Base-by-base conservation (phyloP, 2,113 vertebrate species). In the Chloropsis hardwickii region DNA sequence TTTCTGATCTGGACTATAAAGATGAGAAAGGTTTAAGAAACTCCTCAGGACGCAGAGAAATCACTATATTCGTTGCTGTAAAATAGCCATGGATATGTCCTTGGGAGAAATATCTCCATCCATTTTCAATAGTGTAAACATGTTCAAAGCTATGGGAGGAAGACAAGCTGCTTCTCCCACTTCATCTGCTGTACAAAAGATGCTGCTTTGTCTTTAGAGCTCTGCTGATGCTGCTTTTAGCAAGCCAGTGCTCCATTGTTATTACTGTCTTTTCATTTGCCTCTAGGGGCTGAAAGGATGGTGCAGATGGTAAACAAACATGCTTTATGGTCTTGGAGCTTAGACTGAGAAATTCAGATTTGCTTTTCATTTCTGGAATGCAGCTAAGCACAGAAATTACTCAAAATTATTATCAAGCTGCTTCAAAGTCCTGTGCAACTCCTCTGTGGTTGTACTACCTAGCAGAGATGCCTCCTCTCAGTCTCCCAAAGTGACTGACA, bases 261-360 rank as follows among this genome's bases (percentile, higher is more conserved):
- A 65, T 12, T 44, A n/a, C 31, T 33, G 44, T 72, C 89, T 93
- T 97, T 96, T 91, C 86, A 94, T 83, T 62, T 14, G 72, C 85
- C 93, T 93, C 79, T 56, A 70, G 94, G 82, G 84, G 73, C 71
- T 40, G 72, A 92, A 83, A 86, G 40, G 66, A 70, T 86, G 64
- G 78, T 91, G 40, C 93, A 94, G 94, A 96, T 92, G 88, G 90
- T 76, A 93, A 96, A 96, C 70, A 95, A 97, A 84, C 19, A 27
- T 73, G 62, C 50, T 94, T 92, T 90, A 86, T 62, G 48, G 73
- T 92, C 66, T 85, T 84, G 39, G 58, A 95, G 80, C 77, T 92
- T 71, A 71, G 37, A 81, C 31, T 76, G 74, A 91, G 61, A 87
- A 91, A 97, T 88, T 95, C 53, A 87, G 86, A 96, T 89, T 83